phyloP scores from a whole-genome alignment of 2,888 invertebrate species.

The Lydus trimaculatus region DNA sequence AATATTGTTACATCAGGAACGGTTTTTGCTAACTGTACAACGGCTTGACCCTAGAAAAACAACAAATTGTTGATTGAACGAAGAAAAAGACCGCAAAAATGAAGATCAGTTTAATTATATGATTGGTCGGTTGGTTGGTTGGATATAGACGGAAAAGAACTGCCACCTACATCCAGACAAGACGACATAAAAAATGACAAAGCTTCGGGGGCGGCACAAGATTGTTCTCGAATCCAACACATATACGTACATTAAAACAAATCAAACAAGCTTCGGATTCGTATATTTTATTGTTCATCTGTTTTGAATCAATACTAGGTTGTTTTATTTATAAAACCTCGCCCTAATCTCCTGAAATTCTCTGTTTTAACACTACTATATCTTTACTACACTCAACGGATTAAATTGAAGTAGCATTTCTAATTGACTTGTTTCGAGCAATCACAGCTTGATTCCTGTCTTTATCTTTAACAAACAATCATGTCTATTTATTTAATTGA shows the following conservation, averaged over 20 bases:
- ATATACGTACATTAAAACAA: neutral
- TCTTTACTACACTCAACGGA: neutral
- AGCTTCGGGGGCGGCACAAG: neutral
- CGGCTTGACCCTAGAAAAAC: conserved; percentile 77
- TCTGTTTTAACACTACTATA: neutral
- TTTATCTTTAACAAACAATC: conserved; percentile 21
- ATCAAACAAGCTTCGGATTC: neutral
- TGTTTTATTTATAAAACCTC: neutral
- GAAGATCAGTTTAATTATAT: too few relatives aligned
- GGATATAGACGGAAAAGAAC: neutral
- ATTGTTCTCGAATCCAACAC: neutral
- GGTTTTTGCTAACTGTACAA: conserved; percentile 82
- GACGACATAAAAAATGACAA: neutral
- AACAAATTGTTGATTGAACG: neutral
- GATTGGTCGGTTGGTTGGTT: neutral
- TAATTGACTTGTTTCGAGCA: conserved; percentile 22
- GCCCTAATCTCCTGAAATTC: neutral
- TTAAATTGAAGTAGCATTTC: conserved; percentile 12
- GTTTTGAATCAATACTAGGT: neutral
- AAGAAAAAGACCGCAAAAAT: neutral
- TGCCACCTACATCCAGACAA: neutral
- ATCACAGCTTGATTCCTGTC: conserved; percentile 23
- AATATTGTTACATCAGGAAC: conserved; percentile 82
- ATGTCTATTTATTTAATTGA: conserved; percentile 25
- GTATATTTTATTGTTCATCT: neutral